Evolutionary conservation across 2,888 invertebrate species (phyloP).

Genomic region (Drosophila demipolita): DNA sequence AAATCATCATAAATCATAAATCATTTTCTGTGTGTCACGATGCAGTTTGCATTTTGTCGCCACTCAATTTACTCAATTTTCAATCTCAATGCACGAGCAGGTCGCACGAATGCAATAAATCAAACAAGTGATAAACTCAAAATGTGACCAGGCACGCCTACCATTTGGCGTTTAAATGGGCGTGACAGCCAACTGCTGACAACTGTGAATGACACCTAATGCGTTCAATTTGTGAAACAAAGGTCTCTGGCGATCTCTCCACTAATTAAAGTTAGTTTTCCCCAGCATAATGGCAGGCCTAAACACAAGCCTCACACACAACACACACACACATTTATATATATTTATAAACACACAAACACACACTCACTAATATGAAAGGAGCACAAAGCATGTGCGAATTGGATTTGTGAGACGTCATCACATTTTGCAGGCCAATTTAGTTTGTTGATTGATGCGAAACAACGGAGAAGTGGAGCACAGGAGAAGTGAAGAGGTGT

Average conservation of each 20-base stretch:
- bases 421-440: constrained; percentile 56
- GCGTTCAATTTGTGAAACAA: constrained; percentile 77
- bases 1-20: constrained; percentile 31
- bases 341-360: background rate
- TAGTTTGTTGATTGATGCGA: constrained; percentile 66
- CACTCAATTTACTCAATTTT: constrained; percentile 6
- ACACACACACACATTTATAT: background rate
- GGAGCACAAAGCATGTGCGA: constrained; percentile 63
- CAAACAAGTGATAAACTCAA: constrained; percentile 45
- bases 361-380: constrained; percentile 14
- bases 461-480: background rate
- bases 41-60: constrained; percentile 46
- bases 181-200: constrained; percentile 22
- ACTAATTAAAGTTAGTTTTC: constrained; percentile 67
- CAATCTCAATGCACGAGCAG: constrained; percentile 26
- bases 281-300: constrained; percentile 1
- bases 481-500: background rate
- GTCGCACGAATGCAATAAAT: constrained; percentile 64
- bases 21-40: constrained; percentile 32
- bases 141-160: constrained; percentile 25
- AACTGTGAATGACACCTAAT: constrained; percentile 41
- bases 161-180: background rate
- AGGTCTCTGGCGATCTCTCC: constrained; percentile 29
- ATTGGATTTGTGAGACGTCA: constrained; percentile 64
- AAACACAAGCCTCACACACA: background rate